Percentiles rank a stretch among this genome's conserved stretches.
Evolutionary conservation across 37 sponge, comb jelly and placozoan species (phyloP).

Genomic region (Chondrosia reniformis): DNA sequence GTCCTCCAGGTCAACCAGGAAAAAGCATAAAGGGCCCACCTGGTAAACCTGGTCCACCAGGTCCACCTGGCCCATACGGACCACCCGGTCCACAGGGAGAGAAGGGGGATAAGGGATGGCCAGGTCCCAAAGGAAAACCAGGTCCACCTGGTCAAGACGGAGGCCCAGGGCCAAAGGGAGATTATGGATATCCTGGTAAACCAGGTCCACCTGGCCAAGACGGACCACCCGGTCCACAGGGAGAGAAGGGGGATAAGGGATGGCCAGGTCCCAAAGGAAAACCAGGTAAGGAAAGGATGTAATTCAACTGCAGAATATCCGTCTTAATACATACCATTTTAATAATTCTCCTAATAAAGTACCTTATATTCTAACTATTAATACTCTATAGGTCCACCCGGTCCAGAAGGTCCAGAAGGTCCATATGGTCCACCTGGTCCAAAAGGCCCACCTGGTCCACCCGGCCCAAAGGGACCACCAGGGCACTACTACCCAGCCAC

Average conservation of each 20-base stretch:
- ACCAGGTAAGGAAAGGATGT: too few species aligned
- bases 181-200: not conserved
- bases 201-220: not conserved
- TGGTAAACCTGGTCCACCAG: slow-evolving; percentile 19
- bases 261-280: slow-evolving; percentile 2
- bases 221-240: not conserved
- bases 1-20: slow-evolving; percentile 20
- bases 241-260: slow-evolving; percentile 5
- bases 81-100: slow-evolving; percentile 8
- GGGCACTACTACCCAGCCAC: not conserved
- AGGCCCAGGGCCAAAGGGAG: not conserved
- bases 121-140: slow-evolving; percentile 18
- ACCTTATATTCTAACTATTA: too few species aligned
- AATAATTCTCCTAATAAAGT: too few species aligned
- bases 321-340: too few species aligned
- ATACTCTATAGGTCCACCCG: too few species aligned
- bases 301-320: too few species aligned
- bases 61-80: slow-evolving; percentile 18
- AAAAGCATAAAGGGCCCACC: slow-evolving; percentile 22
- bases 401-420: too few species aligned
- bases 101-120: not conserved
- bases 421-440: too few species aligned
- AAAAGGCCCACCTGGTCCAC: not conserved
- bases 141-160: slow-evolving; percentile 23
- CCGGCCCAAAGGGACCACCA: not conserved